Base-by-base conservation (phyloP, 2,888 invertebrate genomes). In the Laothoe populi region DNA sequence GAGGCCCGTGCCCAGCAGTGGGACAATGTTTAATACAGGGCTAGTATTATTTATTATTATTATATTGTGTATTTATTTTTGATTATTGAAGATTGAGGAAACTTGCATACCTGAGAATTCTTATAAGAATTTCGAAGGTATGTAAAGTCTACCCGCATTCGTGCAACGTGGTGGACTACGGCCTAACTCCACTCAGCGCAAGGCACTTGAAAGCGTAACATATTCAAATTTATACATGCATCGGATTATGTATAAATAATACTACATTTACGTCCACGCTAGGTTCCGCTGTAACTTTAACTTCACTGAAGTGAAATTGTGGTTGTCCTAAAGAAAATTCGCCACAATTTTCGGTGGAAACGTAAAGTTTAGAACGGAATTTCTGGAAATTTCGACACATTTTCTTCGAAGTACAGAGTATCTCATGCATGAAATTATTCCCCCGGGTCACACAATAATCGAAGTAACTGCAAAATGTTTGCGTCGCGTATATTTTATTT, bases 361-460 rank as follows among this genome's bases (percentile, higher is more conserved):
- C 35, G 31, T 31, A 53, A 53, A 53, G 53, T 53, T 53, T 53
- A 35, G 35, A 53, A 31, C 31, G 53, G 35, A 53, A 53, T 53
- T 53, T 53, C 16, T 11, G 1, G 31, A 53, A 53, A 35, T 53
- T 53, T 35, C 53, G 11, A 53, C 31, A 53, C 53, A 35, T 53
- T 53, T 3, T 35, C 49, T 16, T 11, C 26, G 2, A 35, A 19
- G 35, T 21, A 21, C 26, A 7, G 53, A 19, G 35, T 21, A 21
- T 19, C 53, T 53, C 53, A 53, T 53, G 35, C 53, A 53, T 53
- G 53, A 53, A 53, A 19, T 53, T 53, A 53, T 31, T 31, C 49
- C n/a, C 16, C 16, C 53, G 35, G 38, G 2, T 13, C 38, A 11
- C 19, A 4, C 4, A 19, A 11, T 53, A 35, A 35, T 31, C 53